phyloP scores from a whole-genome alignment of 2,888 invertebrate genomes.

The Ceraclea dissimilis region DNA sequence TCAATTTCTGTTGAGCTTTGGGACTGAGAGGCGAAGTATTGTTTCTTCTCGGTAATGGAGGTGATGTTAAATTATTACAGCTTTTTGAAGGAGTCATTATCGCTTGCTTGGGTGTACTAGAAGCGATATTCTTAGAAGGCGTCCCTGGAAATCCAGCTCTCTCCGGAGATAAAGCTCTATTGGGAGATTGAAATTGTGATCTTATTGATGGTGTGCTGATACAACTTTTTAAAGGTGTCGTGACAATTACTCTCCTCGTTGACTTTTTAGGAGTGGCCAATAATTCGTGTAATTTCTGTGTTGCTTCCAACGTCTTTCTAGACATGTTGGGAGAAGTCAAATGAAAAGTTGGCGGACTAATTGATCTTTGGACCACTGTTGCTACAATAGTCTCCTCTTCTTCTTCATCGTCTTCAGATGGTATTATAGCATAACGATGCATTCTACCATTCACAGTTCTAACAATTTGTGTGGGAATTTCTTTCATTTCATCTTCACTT shows the following conservation, averaged over 20 bases:
- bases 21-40: slow-evolving; percentile 37
- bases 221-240: slow-evolving; percentile 36
- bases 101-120: slow-evolving; percentile 41
- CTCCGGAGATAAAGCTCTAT: slow-evolving; percentile 29
- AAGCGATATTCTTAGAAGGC: slow-evolving; percentile 34
- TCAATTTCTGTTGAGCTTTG: slow-evolving; percentile 52
- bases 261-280: slow-evolving; percentile 64
- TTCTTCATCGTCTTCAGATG: slow-evolving; percentile 47
- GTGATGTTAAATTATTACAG: slow-evolving; percentile 40
- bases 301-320: slow-evolving; percentile 58
- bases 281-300: slow-evolving; percentile 68
- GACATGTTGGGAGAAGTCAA: slow-evolving; percentile 38
- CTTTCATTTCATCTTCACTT: slow-evolving; percentile 47
- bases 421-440: slow-evolving; percentile 51
- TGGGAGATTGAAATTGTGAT: slow-evolving; percentile 31
- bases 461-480: slow-evolving; percentile 51
- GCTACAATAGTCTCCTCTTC: slow-evolving; percentile 26
- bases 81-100: slow-evolving; percentile 42
- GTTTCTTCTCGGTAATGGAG: slow-evolving; percentile 27
- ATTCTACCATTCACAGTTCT: slow-evolving; percentile 58
- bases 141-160: slow-evolving; percentile 31
- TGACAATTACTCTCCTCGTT: slow-evolving; percentile 29
- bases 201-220: slow-evolving; percentile 47
- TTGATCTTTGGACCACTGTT: slow-evolving; percentile 7
- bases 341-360: slow-evolving; percentile 24